Evolutionary conservation across 2,888 invertebrate species (phyloP), one percentile per base, ranked within the genome.

Genomic region (Stenoptilia bipunctidactyla): DNA sequence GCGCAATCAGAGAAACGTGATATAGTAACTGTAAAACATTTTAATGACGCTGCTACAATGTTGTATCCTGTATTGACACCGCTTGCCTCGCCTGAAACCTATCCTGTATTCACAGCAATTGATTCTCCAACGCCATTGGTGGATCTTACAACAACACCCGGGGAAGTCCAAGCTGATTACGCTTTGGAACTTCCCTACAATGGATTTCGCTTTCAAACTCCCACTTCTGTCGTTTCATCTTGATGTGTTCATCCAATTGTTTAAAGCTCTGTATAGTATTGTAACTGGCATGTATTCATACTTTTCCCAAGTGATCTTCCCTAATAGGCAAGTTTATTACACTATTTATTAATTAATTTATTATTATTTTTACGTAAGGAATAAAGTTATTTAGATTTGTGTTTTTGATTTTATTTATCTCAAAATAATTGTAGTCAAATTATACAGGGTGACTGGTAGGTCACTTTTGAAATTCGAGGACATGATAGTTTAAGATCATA

Each of bases 211-310:
- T 82, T 79, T 83, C 82, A 80, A 79, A 74, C 63, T 80, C 66
- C 82, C 82, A 54, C 71, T 83, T 51, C 79, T 82, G 56, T 80
- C 72, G 50, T 83, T 83, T 66, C 79, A 80, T 51, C 79, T 82
- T 82, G 68, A 77, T 51, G 58, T 74, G 33, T 73, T 82, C 41
- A 43, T 65, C 12, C 55, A 55, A 42, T 55, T 83, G 15, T 66
- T 79, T 44, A 55, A 61, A 39, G 54, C 67, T 13, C 48, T 83
- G 37, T 70, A 66, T 46, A 51, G 62, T 46, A 56, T 71, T 42
- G 48, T 82, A 30, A 56, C 50, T 44, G 53, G 60, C 39, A 70
- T 80, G 45, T 75, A 59, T 50, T 57, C 59, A 3, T 69, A 80
- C 55, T 43, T 73, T 34, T 53, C 60, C 33, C 70, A 72, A 58